phyloP scores from a whole-genome alignment of 1,140 invertebrate species.

The Zaprionus camerounensis region DNA sequence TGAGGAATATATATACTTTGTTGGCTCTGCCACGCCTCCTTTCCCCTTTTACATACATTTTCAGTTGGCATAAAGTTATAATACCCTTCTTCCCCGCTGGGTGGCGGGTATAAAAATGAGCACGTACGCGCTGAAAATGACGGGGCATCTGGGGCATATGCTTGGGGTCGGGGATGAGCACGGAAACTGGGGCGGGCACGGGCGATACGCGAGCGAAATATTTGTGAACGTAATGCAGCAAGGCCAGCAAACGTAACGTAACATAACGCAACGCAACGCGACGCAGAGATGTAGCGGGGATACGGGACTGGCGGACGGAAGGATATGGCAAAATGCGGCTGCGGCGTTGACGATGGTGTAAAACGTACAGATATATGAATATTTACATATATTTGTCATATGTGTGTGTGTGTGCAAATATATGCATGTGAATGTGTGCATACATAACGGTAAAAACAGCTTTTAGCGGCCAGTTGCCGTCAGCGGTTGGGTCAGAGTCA shows the following conservation, averaged over 20 bases:
- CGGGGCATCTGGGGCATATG: constrained; percentile 30
- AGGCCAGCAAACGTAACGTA: constrained; percentile 46
- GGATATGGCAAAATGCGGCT: constrained; percentile 75
- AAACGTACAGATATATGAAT: constrained; percentile 33
- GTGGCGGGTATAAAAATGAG: constrained; percentile 53
- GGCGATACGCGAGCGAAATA: constrained; percentile 64
- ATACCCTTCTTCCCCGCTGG: too few relatives aligned
- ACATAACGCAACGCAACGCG: constrained; percentile 57
- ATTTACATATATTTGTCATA: background rate
- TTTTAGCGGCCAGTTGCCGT: constrained; percentile 75
- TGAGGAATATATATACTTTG: too few relatives aligned
- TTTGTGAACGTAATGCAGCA: constrained; percentile 62
- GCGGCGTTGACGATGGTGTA: constrained; percentile 44
- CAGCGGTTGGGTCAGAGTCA: constrained; percentile 31
- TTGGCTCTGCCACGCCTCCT: too few relatives aligned
- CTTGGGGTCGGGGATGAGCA: constrained; percentile 7
- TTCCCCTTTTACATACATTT: too few relatives aligned
- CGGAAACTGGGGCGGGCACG: constrained; percentile 6
- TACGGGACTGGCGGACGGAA: constrained; percentile 52
- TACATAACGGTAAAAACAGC: constrained; percentile 71
- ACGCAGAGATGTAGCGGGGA: constrained; percentile 8
- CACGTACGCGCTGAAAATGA: constrained; percentile 75
- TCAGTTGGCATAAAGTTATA: too few relatives aligned
- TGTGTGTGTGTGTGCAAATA: background rate
- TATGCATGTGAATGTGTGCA: constrained; percentile 11